These are phyloP conservation scores for Muraenolepis orangiensis DNA, from an alignment of 2,797 vertebrate genomes.

Conservation along the genomic window DNA sequence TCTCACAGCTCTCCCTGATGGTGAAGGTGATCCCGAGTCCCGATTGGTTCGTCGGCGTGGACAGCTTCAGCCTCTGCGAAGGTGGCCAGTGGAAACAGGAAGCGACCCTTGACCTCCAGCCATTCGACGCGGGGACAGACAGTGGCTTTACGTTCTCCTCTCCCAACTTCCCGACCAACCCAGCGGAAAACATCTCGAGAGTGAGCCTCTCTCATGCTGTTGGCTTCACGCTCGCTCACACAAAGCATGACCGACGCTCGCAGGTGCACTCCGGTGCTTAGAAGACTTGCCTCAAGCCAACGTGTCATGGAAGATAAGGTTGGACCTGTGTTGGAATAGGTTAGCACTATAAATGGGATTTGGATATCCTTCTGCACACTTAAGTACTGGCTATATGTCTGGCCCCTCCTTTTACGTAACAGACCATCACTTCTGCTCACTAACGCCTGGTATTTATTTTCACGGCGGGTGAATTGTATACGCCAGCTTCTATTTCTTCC, in stretches of 20 bases:
- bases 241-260: neutral
- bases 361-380: conserved; percentile 28
- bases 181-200: conserved; percentile 71
- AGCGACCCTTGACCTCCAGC: conserved; percentile 72
- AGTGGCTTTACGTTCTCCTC: conserved; percentile 82
- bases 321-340: conserved; percentile 19
- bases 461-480: conserved; percentile 25
- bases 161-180: conserved; percentile 69
- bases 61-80: conserved; percentile 67
- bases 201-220: conserved; percentile 35
- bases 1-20: conserved; percentile 68
- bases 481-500: too few species aligned
- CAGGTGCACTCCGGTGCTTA: neutral
- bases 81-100: conserved; percentile 75
- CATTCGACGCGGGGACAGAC: conserved; percentile 78
- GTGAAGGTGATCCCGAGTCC: conserved; percentile 74
- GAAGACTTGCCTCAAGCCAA: neutral
- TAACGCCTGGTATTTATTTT: conserved; percentile 27
- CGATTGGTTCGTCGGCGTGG: conserved; percentile 73
- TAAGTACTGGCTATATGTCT: conserved; percentile 39
- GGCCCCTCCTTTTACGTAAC: conserved; percentile 45
- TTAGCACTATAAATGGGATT: conserved; percentile 11
- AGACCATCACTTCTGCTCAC: conserved; percentile 28
- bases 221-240: neutral
- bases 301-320: neutral